Base-by-base conservation (phyloP, 2,797 vertebrate genomes). In the Poeciliopsis paucimaculata region DNA sequence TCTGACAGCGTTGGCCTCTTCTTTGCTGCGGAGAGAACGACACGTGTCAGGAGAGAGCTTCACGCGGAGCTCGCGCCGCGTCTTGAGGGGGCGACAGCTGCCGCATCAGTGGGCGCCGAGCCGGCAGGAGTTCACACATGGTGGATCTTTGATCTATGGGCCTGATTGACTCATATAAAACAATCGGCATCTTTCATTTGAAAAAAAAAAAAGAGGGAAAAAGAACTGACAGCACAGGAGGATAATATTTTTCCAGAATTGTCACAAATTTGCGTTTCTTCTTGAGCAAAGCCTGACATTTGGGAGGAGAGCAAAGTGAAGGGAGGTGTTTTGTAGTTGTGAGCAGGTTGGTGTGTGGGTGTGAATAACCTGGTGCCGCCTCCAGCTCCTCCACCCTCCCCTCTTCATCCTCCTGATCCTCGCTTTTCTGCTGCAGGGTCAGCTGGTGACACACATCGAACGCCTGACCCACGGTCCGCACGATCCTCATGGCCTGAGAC, bases 381-480 rank as follows among this genome's bases (percentile, higher is more conserved):
- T 96, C 94, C 0, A 91, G 91, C 9, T 96, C 95, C 75, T 92
- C 88, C 0, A 80, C 91, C 89, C 95, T 93, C 85, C 94, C 94
- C 77, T 96, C 92, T 57, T 93, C 90, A 0, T 96, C 97, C 79
- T 97, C 96, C 94, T 96, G 95, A 68, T 97, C 97, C 0, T 97
- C 97, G 0, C 94, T 95, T 0, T 95, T 96, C 84, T 98, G 96
- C 92, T 98, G 98, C 80, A 97, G 95, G 90, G 97, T 99, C 94
- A 98, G 95, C 94, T 99, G 99, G 92, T 99, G 98, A 86, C 98
- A 99, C 86, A 99, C 98, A 84, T 99, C 98, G 0, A 99, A 99
- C 0, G 98, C 98, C 91, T 99, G 98, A 4, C 98, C 98, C 87
- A 99, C 97, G 0, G 98, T 99, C 79, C 97, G 95, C 77, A 99